These are phyloP conservation scores for Notiomystis cincta DNA, from an alignment of 2,113 vertebrate species.

Conservation along the genomic window DNA sequence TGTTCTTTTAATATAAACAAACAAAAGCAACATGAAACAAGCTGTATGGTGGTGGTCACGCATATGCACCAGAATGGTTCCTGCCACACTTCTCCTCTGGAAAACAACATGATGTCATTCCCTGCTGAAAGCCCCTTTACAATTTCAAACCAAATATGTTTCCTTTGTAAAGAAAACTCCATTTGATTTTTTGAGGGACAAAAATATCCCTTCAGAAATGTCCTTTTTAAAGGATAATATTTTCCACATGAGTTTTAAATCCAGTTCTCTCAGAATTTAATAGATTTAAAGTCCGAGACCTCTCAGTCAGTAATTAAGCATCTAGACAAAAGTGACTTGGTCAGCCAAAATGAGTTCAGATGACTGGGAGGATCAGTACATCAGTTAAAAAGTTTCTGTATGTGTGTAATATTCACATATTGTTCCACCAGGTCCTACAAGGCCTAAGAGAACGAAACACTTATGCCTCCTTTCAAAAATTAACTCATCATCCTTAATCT, in stretches of 20 bases:
- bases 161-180: neutral
- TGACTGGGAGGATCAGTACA: neutral
- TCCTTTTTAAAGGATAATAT: neutral
- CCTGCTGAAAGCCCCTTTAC: neutral
- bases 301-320: neutral
- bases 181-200: neutral
- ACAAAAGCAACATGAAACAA: neutral
- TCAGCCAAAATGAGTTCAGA: neutral
- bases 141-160: neutral
- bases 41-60: neutral
- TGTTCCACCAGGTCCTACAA: neutral
- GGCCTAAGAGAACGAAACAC: neutral
- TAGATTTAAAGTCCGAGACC: neutral
- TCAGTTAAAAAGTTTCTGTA: neutral
- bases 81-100: neutral
- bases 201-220: neutral
- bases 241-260: neutral
- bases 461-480: neutral
- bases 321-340: neutral
- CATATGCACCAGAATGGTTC: neutral
- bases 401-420: neutral
- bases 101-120: neutral
- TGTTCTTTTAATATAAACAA: neutral
- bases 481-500: neutral
- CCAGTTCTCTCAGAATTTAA: neutral